Evolutionary conservation across 2,888 invertebrate genomes (phyloP).

Genomic region (Eupsilia transversa): DNA sequence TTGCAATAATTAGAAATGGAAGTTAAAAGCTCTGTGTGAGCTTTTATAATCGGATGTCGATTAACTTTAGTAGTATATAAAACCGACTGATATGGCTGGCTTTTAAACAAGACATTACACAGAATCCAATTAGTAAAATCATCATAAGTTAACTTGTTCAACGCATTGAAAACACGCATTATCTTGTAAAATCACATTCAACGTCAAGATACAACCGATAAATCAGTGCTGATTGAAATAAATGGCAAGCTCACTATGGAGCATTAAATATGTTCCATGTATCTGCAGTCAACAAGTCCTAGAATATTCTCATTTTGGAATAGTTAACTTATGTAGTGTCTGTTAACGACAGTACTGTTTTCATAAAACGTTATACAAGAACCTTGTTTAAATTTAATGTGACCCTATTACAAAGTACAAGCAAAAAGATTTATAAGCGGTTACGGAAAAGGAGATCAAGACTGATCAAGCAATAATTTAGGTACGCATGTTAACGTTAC

Average conservation of each 20-base stretch:
- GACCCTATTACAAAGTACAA: slow-evolving; percentile 60
- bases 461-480: slow-evolving; percentile 64
- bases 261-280: slow-evolving; percentile 68
- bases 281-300: slow-evolving; percentile 57
- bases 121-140: slow-evolving; percentile 39
- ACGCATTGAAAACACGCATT: slow-evolving; percentile 65
- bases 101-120: slow-evolving; percentile 37
- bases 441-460: slow-evolving; percentile 65
- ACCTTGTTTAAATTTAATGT: slow-evolving; percentile 61
- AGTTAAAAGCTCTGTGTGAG: slow-evolving; percentile 2
- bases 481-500: slow-evolving; percentile 68
- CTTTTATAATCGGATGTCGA: slow-evolving; percentile 7
- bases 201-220: slow-evolving; percentile 72
- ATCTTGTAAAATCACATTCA: slow-evolving; percentile 76
- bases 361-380: slow-evolving; percentile 53
- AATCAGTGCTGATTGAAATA: slow-evolving; percentile 77
- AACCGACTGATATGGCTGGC: background rate
- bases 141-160: slow-evolving; percentile 59
- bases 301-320: slow-evolving; percentile 61
- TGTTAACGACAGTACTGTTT: slow-evolving; percentile 40
- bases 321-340: slow-evolving; percentile 52
- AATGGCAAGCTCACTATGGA: slow-evolving; percentile 75
- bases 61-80: slow-evolving; percentile 1
- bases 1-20: slow-evolving; percentile 4
- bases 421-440: slow-evolving; percentile 57